A percentile compares a stretch with the other conserved stretches of the same genome.
Evolutionary conservation across 2,888 invertebrate genomes (phyloP).

Genomic region (Watsonalla binaria): DNA sequence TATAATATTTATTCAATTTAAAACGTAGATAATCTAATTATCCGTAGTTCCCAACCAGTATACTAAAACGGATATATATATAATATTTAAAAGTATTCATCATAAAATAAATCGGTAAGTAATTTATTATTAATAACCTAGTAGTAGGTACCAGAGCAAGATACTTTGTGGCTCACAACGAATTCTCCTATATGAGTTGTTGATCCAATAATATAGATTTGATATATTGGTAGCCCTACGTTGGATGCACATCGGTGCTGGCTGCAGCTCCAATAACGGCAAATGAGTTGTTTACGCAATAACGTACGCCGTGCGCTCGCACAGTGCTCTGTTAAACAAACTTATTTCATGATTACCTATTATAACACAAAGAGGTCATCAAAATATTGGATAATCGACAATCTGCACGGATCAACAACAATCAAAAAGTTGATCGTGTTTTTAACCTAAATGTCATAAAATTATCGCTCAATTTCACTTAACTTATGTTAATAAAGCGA

Average conservation of each 20-base stretch:
- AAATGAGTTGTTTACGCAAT: conserved; percentile 44
- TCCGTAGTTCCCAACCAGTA: too few relatives aligned
- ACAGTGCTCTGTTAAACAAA: conserved; percentile 22
- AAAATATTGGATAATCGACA: conserved; percentile 8
- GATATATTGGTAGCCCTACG: conserved; percentile 12
- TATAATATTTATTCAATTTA: too few relatives aligned
- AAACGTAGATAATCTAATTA: too few relatives aligned
- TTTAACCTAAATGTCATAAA: neutral
- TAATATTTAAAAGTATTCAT: too few relatives aligned
- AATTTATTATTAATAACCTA: too few relatives aligned
- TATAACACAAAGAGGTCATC: conserved; percentile 34
- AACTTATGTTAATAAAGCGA: neutral
- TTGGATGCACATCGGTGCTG: conserved; percentile 33
- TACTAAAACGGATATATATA: too few relatives aligned
- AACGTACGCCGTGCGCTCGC: conserved; percentile 16
- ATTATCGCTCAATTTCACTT: neutral
- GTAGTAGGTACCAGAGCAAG: too few relatives aligned
- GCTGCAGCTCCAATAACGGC: conserved; percentile 45
- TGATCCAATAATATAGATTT: neutral
- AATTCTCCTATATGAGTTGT: too few relatives aligned
- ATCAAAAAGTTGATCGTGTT: neutral
- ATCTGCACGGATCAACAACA: neutral
- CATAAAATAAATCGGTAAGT: too few relatives aligned
- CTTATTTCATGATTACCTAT: conserved; percentile 26
- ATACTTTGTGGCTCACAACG: too few relatives aligned